Evolutionary conservation across 2,113 vertebrate species (phyloP), one percentile per base, ranked within the genome.

Genomic region (Cariama cristata): DNA sequence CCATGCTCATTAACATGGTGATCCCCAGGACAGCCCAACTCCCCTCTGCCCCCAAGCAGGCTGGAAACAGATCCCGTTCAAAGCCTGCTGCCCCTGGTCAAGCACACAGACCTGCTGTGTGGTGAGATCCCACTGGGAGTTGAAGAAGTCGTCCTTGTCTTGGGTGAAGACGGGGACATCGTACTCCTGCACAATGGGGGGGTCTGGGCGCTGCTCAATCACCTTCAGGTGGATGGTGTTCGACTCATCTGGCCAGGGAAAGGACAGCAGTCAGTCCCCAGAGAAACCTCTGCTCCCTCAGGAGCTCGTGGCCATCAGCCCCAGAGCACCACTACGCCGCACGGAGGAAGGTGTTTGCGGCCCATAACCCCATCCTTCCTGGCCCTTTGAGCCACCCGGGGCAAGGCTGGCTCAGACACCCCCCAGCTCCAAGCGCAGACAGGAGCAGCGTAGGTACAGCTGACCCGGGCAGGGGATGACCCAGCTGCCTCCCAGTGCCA

Each of bases 221-320:
- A 99, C 98, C 95, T 99, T 99, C 88, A 99, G 92, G 97, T 99
- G 99, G 96, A 99, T 99, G 38, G 99, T 99, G 97, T 99, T 99
- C 0, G 99, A 99, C 68, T 99, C 99, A 93, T 99, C 99, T 99
- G 84, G n/a, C 12, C 19, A 0, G 67, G 73, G 27, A 90, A 72
- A 23, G 14, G 10, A 14, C 9, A 92, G 45, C 0, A 4, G 38
- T 90, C n/a, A 59, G 21, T 11, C 17, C 26, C 14, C 15, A 18
- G 1, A 63, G 24, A 67, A 82, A 86, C 14, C 28, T 32, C n/a
- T 33, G 22, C 59, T 88, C 30, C 44, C n/a, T 26, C 0, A 0
- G 44, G n/a, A 87, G 50, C 49, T 50, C 0, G 1, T 1, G 4
- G 27, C 27, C 2, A 0, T 32, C 63, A 73, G 35, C 8, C 24